A percentile compares a stretch with the other conserved stretches of the same genome.
These are phyloP conservation scores for Chalcis sispes DNA, from an alignment of 2,888 invertebrate genomes.

Conservation along the genomic window DNA sequence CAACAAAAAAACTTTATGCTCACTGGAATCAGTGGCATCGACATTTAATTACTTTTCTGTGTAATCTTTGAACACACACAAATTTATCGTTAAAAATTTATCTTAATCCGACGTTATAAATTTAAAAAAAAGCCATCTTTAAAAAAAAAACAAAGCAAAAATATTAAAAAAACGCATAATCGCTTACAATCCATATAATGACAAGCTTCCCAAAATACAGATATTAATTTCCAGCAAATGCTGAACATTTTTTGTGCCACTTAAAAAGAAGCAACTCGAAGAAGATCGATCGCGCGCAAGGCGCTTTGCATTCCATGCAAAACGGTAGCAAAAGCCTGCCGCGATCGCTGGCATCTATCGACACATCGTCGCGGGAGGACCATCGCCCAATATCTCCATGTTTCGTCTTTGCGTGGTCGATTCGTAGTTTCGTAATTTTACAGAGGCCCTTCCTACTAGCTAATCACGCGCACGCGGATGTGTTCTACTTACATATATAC, in stretches of 20 bases:
- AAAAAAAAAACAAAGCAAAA: background rate
- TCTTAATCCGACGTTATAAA: too few species aligned
- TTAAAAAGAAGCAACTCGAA: background rate
- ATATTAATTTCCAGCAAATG: slow-evolving; percentile 12
- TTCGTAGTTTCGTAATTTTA: slow-evolving; percentile 43
- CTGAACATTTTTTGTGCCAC: background rate
- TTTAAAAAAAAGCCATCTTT: background rate
- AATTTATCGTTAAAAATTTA: too few species aligned
- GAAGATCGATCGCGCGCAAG: background rate
- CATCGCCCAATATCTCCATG: background rate
- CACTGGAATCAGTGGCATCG: slow-evolving; percentile 14
- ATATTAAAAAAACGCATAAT: background rate
- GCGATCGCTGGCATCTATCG: slow-evolving; percentile 10
- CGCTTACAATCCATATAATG: background rate
- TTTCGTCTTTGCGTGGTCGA: slow-evolving; percentile 14
- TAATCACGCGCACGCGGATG: background rate
- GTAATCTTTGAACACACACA: background rate
- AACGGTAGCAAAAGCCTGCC: slow-evolving; percentile 49
- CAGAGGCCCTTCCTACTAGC: slow-evolving; percentile 10
- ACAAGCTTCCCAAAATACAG: background rate
- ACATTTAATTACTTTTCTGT: slow-evolving; percentile 1
- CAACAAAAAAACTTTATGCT: slow-evolving; percentile 9
- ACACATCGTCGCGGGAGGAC: too few species aligned
- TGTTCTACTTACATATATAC: slow-evolving; percentile 24
- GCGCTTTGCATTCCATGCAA: slow-evolving; percentile 22